Conservation (phyloP, 2,797 vertebrate genomes). For the Gila robusta region DNA sequence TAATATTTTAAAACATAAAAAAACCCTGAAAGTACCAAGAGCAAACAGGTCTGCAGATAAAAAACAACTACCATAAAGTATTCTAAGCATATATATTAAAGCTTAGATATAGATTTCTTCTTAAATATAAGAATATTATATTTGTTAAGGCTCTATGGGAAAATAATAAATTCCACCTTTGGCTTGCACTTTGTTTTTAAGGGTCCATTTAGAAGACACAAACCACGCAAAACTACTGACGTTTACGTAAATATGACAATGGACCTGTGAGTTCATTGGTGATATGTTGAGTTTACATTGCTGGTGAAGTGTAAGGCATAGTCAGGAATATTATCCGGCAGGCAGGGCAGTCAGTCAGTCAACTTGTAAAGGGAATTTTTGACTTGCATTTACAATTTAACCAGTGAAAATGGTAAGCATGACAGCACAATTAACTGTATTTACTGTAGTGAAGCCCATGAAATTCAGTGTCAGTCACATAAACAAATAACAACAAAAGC, state of each 20-base stretch:
- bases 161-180: conserved; percentile 22
- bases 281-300: background rate
- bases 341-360: background rate
- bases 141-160: conserved; percentile 72
- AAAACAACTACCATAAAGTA: conserved; percentile 62
- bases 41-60: conserved; percentile 62
- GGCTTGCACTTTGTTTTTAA: conserved; percentile 3
- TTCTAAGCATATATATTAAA: conserved; percentile 61
- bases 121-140: conserved; percentile 32
- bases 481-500: conserved; percentile 10
- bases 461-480: background rate
- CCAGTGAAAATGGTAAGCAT: background rate
- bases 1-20: conserved; percentile 60
- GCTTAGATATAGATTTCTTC: conserved; percentile 25
- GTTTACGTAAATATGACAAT: background rate
- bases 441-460: background rate
- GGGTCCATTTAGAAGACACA: conserved; percentile 28
- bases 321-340: background rate
- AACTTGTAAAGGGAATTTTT: background rate
- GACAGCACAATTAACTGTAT: background rate
- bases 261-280: conserved; percentile 9
- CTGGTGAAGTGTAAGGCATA: conserved; percentile 46
- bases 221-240: conserved; percentile 1
- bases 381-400: conserved; percentile 3
- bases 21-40: conserved; percentile 52